Base-by-base conservation (phyloP, 2,888 invertebrate species). In the Tenthredo scrophulariae region DNA sequence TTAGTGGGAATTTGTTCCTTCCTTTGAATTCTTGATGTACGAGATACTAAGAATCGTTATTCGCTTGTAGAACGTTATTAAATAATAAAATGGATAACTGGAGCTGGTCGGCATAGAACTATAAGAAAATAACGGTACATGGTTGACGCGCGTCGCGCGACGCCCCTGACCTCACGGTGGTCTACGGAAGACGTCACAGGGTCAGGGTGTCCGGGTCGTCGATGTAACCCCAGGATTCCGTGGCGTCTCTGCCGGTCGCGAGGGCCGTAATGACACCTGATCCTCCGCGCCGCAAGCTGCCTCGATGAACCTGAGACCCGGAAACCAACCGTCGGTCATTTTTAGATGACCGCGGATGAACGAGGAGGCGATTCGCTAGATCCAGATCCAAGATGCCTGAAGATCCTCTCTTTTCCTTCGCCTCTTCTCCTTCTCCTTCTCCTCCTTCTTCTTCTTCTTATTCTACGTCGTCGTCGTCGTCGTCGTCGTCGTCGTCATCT, bases 221-320 rank as follows among this genome's bases (percentile, higher is more conserved):
- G 26, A 80, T 37, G 80, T 80, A 80, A 80, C 80, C 80, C 80
- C 62, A 80, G 40, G 80, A 80, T 80, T 80, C 80, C 65, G 77
- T 77, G 77, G 77, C 77, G 77, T 77, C 77, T 77, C 33, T 54
- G 18, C n/a, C n/a, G 50, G 33, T 77, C 77, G 77, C 77, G 15
- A 46, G 50, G 77, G 89, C 88, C 88, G 88, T 90, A 91, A 91
- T 89, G 91, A 92, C 91, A 92, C 91, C 91, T 92, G 91, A 92
- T 91, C 91, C 91, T 89, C 88, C 65, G 33, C 22, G 65, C 77
- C 54, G 50, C 77, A 87, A 88, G 86, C 82, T 88, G 88, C 88
- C 88, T 86, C 87, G 87, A 89, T 87, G 88, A 88, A 90, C 92
- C 91, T 91, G 91, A 92, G 92, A 92, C 92, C 91, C 92, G 92